Evolutionary conservation across 2,113 vertebrate genomes (phyloP), one percentile per base, ranked within the genome.

Genomic region (Urocolius indicus): DNA sequence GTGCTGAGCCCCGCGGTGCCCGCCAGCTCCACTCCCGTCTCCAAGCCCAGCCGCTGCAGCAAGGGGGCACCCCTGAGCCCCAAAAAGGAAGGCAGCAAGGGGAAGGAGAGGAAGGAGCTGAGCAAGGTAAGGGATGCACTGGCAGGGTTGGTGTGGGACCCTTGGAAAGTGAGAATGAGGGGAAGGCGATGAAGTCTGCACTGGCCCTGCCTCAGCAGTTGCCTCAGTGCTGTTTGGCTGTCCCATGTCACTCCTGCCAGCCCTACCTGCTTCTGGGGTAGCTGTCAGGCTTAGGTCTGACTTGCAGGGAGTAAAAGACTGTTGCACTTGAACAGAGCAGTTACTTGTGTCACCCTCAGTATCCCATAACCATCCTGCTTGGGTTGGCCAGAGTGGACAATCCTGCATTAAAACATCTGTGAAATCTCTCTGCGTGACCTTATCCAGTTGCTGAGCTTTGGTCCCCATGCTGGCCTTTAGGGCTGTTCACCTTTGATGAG

Each of bases 41-140:
- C 98, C 61, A 99, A 99, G 96, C 63, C 98, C 0, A 66, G 96
- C 22, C 98, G 98, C 84, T 98, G 98, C 19, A 94, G 98, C 90
- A 99, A 98, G 91, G 91, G 98, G 2, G 51, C 97, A 36, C 97
- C 98, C 0, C 95, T 98, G 82, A 98, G 97, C 83, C 98, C 98
- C 24, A 98, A 98, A 49, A 98, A 99, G 88, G 98, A 99, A 19
- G 10, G 97, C 3, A 88, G 94, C 92, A 99, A 98, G 29, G 95
- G 95, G 92, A 98, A 98, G 95, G 99, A 99, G 73, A 97, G 97
- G 72, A 98, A 98, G 93, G 98, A 98, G 11, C 96, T 98, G 30
- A 94, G 92, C 90, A 98, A 98, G 98, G 98, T 98, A 95, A 89
- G 97, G 27, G 55, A 18, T 2, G 17, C 11, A 1, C 23, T 51